A percentile compares a stretch with the other conserved stretches of the same genome.
These are phyloP conservation scores for Eremobia ochroleuca DNA, from an alignment of 2,888 invertebrate species.

Conservation along the genomic window DNA sequence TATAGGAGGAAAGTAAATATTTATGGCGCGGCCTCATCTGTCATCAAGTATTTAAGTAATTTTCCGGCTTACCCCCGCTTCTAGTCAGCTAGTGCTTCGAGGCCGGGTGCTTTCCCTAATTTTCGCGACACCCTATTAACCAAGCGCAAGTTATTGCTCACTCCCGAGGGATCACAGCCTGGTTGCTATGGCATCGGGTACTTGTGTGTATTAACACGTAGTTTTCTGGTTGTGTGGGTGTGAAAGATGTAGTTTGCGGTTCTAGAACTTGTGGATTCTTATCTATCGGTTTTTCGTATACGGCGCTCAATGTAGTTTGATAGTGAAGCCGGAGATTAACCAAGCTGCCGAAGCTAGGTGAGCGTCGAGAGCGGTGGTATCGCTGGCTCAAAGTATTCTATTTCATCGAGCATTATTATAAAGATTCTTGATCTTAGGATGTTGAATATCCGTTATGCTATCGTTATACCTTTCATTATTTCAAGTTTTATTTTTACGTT, in stretches of 20 bases:
- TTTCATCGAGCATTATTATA: constrained; percentile 19
- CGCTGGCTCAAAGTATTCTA: constrained; percentile 29
- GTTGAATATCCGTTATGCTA: constrained; percentile 34
- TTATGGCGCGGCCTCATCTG: constrained; percentile 75
- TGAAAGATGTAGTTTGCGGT: constrained; percentile 82
- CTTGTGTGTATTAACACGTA: constrained; percentile 79
- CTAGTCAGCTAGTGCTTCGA: constrained; percentile 86
- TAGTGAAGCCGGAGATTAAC: constrained; percentile 63
- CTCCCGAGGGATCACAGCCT: constrained; percentile 80
- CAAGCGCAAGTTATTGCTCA: constrained; percentile 85
- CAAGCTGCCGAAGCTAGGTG: constrained; percentile 48
- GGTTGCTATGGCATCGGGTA: constrained; percentile 79
- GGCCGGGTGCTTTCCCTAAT: constrained; percentile 84
- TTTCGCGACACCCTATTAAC: constrained; percentile 87
- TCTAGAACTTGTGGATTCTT: constrained; percentile 83
- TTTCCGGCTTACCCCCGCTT: constrained; percentile 82
- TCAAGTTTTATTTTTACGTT: background rate
- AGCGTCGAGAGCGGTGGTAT: constrained; percentile 18
- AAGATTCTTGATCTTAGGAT: constrained; percentile 23
- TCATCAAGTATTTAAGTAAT: constrained; percentile 86
- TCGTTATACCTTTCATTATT: background rate
- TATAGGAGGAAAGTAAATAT: constrained; percentile 79
- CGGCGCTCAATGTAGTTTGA: constrained; percentile 69
- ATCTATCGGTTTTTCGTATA: constrained; percentile 80
- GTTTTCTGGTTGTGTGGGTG: constrained; percentile 76